These are phyloP conservation scores for Antedon mediterranea DNA, from an alignment of 53 echinoderm and acorn worm genomes.

Conservation along the genomic window DNA sequence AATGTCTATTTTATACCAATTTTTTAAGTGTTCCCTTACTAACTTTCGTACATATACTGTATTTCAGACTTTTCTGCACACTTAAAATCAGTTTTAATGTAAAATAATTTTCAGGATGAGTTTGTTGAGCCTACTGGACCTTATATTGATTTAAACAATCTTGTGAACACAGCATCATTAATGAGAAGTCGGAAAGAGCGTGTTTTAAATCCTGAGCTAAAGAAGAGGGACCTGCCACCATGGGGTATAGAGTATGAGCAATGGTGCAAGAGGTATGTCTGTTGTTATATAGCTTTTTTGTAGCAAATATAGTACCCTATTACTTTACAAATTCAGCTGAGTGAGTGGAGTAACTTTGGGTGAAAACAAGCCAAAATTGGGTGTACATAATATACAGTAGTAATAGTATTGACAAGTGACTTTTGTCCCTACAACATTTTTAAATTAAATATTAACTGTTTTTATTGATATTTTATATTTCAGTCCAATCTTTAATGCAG, in stretches of 20 bases:
- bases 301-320: too few species aligned
- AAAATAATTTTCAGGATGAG: constrained; percentile 61
- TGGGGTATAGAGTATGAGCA: constrained; percentile 76
- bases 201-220: constrained; percentile 50
- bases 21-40: too few species aligned
- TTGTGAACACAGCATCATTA: constrained; percentile 56
- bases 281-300: too few species aligned
- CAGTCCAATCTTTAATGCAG: constrained; percentile 94
- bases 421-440: too few species aligned
- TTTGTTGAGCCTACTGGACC: constrained; percentile 65
- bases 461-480: not conserved
- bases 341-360: too few species aligned
- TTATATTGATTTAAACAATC: constrained; percentile 37
- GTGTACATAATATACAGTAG: too few species aligned
- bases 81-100: not conserved
- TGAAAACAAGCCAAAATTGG: too few species aligned
- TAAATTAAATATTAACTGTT: not conserved
- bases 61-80: not conserved
- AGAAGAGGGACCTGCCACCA: constrained; percentile 36
- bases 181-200: constrained; percentile 43
- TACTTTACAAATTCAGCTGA: too few species aligned
- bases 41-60: not conserved
- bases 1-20: too few species aligned
- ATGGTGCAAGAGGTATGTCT: constrained; percentile 77
- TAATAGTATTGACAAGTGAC: too few species aligned